These are phyloP conservation scores for Hemicordylus capensis DNA, from an alignment of 2,113 vertebrate genomes.

Conservation along the genomic window DNA sequence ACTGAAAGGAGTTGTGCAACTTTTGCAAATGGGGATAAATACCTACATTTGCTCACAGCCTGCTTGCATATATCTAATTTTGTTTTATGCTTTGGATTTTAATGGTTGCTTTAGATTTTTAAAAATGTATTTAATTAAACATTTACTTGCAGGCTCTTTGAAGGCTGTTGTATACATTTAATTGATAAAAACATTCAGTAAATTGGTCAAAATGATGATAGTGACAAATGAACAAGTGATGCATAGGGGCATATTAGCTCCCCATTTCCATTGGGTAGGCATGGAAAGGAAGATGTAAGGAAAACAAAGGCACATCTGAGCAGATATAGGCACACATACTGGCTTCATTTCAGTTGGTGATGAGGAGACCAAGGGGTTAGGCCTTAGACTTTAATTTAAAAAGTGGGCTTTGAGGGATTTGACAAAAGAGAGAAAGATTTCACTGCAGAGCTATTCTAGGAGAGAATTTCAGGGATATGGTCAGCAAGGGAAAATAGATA, in stretches of 20 bases:
- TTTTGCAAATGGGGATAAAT: neutral
- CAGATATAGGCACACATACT: no score
- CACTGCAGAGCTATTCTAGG: no score
- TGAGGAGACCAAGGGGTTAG: no score
- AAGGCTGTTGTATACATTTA: neutral
- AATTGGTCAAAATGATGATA: neutral
- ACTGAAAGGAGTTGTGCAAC: neutral
- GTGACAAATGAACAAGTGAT: neutral
- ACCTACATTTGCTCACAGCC: neutral
- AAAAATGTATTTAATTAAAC: neutral
- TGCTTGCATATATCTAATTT: neutral
- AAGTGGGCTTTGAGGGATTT: no score
- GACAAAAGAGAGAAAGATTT: no score
- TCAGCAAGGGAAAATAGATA: no score
- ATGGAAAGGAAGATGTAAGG: no score
- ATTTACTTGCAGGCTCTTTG: neutral
- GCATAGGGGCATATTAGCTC: neutral
- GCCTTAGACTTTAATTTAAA: no score
- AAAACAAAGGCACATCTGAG: no score
- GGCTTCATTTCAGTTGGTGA: no score
- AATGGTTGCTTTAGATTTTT: neutral
- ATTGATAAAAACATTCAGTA: neutral
- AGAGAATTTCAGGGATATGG: no score
- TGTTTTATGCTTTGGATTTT: neutral
- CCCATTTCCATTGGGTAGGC: no score